Conservation (phyloP, 2,888 invertebrate genomes). For the Osmoderma eremita region DNA sequence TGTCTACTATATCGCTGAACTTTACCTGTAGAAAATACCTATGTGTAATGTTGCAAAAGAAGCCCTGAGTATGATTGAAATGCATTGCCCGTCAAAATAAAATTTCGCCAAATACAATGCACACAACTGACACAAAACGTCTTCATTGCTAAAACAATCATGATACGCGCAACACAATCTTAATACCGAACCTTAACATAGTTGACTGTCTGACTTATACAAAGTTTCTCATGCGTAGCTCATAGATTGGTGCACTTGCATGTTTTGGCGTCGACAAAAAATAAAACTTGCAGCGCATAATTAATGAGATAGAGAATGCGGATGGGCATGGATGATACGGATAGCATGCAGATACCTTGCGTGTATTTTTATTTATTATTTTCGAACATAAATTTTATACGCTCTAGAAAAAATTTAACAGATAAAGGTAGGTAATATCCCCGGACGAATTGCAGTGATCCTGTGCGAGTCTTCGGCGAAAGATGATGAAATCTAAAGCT, state of each 20-base stretch:
- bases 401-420: constrained; percentile 34
- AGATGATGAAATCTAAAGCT: constrained; percentile 18
- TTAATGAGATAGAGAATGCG: constrained; percentile 2
- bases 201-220: too few species aligned
- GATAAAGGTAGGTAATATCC: constrained; percentile 22
- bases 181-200: background rate
- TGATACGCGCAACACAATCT: background rate
- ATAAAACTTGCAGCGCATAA: background rate
- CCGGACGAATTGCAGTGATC: constrained; percentile 15
- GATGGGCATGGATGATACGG: too few species aligned
- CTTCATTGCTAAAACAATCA: constrained; percentile 16
- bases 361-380: constrained; percentile 17
- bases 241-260: background rate
- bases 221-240: too few species aligned
- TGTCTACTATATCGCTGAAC: too few species aligned
- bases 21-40: background rate
- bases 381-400: constrained; percentile 33
- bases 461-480: constrained; percentile 1
- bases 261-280: constrained; percentile 2
- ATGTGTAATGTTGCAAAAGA: background rate
- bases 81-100: background rate
- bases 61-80: background rate
- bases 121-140: background rate
- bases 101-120: constrained; percentile 2
- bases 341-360: constrained; percentile 14